These are phyloP conservation scores for Brachyhypopomus occidentalis DNA, from an alignment of 2,113 vertebrate genomes.

Conservation along the genomic window DNA sequence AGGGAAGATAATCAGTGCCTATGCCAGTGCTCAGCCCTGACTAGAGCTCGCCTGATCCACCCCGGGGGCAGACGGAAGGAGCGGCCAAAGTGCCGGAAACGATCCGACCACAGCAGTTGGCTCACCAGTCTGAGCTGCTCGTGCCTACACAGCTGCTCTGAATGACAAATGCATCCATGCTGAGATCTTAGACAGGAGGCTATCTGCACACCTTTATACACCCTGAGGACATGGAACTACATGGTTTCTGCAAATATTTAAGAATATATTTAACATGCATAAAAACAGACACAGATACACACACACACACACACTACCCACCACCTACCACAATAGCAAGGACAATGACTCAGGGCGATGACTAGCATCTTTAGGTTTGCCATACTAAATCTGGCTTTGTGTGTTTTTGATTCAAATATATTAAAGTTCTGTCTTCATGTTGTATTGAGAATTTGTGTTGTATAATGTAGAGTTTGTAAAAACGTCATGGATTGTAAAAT, in stretches of 20 bases:
- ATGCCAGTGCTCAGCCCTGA: constrained; percentile 11
- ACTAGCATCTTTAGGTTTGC: too few species aligned
- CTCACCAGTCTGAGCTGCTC: not conserved
- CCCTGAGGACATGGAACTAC: too few species aligned
- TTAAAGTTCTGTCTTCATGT: not conserved
- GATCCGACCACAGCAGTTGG: constrained; percentile 6
- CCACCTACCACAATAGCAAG: too few species aligned
- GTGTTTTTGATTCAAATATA: not conserved
- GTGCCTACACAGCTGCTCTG: not conserved
- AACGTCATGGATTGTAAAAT: not conserved
- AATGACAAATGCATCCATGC: not conserved
- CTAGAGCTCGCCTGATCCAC: not conserved
- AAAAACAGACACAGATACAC: too few species aligned
- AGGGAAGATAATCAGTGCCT: constrained; percentile 29
- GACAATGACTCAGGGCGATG: too few species aligned
- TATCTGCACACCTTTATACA: not conserved
- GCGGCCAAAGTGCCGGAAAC: not conserved
- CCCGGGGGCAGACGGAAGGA: constrained; percentile 22
- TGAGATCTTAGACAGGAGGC: not conserved
- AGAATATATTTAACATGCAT: too few species aligned
- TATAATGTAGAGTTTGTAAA: too few species aligned
- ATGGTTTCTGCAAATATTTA: too few species aligned
- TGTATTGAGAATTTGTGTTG: not conserved
- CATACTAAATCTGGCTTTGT: not conserved
- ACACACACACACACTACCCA: too few species aligned